Evolutionary conservation across 2,113 vertebrate species (phyloP), one percentile per base, ranked within the genome.

Genomic region (Nothobranchius furzeri): DNA sequence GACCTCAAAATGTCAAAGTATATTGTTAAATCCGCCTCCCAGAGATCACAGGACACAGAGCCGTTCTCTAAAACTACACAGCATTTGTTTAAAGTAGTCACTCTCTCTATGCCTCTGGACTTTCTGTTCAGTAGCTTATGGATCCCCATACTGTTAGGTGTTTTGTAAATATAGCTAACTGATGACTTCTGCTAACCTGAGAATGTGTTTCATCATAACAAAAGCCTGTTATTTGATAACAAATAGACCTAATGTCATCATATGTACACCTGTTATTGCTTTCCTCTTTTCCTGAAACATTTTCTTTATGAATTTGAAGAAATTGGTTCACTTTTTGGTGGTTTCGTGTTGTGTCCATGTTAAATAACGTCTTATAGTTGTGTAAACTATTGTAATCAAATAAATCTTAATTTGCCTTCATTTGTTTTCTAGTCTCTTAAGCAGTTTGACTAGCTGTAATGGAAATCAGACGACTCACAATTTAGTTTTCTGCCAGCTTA

Each of bases 361-460:
- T 46, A 37, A 81, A 66, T 51, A 55, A 68, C 61, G 68, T 66
- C 49, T 64, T 75, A 12, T 59, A 46, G 60, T 76, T 80, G 58
- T 66, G 70, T 59, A 52, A 80, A 54, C 52, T 64, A 45, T 24
- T 36, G n/a, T 77, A 57, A 69, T 81, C 46, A 71, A 65, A 69
- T 80, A 62, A 78, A 60, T 48, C 47, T 66, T 71, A 0, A 68
- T 76, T 80, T 76, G 10, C 57, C 54, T 55, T 65, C 17, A 65
- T 59, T 76, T 42, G 24, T 56, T 73, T 70, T 60, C 70, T 54
- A 42, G 66, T 56, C 54, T 47, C 64, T 45, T 86, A 75, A 76
- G 70, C 61, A 58, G 63, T 55, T 68, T 76, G 75, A 15, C 12
- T 60, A 37, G 37, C 51, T 10, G 25, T 53, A 59, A 83, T 36